Evolutionary conservation across 2,888 invertebrate genomes (phyloP).

Genomic region (Heliconius ethilla): DNA sequence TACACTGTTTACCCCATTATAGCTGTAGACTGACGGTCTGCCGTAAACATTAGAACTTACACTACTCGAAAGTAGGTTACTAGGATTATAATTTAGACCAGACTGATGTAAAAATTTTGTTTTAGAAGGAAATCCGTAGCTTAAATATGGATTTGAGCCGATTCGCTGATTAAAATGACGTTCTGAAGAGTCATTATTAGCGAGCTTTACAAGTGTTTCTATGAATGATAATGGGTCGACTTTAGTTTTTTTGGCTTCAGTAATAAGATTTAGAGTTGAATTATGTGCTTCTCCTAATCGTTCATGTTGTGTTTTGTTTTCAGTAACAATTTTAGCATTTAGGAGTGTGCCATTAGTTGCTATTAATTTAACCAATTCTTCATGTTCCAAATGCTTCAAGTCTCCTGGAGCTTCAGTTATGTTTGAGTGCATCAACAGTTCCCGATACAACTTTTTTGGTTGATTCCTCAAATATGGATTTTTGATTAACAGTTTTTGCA

Average conservation of each 20-base stretch:
- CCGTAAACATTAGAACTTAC: neutral
- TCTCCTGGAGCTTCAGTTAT: conserved; percentile 52
- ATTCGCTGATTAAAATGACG: neutral
- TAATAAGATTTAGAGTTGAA: neutral
- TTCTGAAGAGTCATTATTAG: neutral
- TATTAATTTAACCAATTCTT: conserved; percentile 56
- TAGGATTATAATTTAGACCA: conserved; percentile 5
- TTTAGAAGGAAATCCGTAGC: neutral
- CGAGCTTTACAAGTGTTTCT: neutral
- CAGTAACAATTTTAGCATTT: conserved; percentile 55
- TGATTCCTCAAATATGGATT: conserved; percentile 53
- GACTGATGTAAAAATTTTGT: neutral
- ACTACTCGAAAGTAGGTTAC: neutral
- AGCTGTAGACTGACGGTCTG: neutral
- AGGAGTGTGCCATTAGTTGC: conserved; percentile 57
- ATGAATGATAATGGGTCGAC: neutral
- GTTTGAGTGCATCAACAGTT: conserved; percentile 48
- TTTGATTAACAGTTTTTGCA: conserved; percentile 49
- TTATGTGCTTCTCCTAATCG: conserved; percentile 49
- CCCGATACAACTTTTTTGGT: conserved; percentile 55
- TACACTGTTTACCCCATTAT: neutral
- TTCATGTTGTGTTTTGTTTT: conserved; percentile 46
- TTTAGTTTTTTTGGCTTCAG: neutral
- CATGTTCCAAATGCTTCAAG: conserved; percentile 52
- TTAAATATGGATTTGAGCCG: neutral